Percentiles rank a stretch among this genome's conserved stretches.
These are phyloP conservation scores for Sebastes ruberrimus DNA, from an alignment of 2,797 vertebrate species.

Conservation along the genomic window DNA sequence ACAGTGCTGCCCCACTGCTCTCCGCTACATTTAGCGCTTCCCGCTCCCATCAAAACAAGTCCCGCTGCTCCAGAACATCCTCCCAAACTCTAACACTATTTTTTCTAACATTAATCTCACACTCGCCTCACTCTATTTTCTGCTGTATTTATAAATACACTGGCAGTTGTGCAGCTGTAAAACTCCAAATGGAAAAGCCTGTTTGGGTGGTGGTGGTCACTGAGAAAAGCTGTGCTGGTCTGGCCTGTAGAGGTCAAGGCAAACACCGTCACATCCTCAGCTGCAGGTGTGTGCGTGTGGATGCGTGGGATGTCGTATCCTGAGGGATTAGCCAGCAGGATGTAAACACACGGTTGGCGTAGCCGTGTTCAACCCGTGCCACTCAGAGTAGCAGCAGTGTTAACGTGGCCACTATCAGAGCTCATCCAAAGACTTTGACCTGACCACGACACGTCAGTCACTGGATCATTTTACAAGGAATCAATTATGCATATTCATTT, in stretches of 20 bases:
- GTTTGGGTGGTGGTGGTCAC: conserved; percentile 18
- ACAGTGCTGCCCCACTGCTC: conserved; percentile 19
- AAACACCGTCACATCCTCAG: conserved; percentile 25
- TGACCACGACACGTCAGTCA: conserved; percentile 18
- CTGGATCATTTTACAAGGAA: conserved; percentile 32
- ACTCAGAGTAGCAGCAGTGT: not conserved
- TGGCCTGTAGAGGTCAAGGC: not conserved
- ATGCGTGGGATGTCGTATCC: not conserved
- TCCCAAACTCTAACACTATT: not conserved
- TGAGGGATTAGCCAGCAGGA: conserved; percentile 1
- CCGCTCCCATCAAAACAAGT: conserved; percentile 21
- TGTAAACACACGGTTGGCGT: conserved; percentile 14
- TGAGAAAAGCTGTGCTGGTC: conserved; percentile 41
- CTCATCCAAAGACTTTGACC: conserved; percentile 16
- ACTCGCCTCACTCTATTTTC: not conserved
- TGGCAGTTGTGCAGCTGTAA: not conserved
- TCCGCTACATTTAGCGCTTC: conserved; percentile 4
- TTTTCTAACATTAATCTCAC: not conserved
- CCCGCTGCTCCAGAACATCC: conserved; percentile 1
- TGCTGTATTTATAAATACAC: not conserved
- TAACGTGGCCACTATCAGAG: not conserved
- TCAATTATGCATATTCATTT: conserved; percentile 52
- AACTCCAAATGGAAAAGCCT: conserved; percentile 13
- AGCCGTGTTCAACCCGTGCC: not conserved
- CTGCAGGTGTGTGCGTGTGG: conserved; percentile 13